These are phyloP conservation scores for Apaloderma vittatum DNA, from an alignment of 2,113 vertebrate species.

Conservation along the genomic window DNA sequence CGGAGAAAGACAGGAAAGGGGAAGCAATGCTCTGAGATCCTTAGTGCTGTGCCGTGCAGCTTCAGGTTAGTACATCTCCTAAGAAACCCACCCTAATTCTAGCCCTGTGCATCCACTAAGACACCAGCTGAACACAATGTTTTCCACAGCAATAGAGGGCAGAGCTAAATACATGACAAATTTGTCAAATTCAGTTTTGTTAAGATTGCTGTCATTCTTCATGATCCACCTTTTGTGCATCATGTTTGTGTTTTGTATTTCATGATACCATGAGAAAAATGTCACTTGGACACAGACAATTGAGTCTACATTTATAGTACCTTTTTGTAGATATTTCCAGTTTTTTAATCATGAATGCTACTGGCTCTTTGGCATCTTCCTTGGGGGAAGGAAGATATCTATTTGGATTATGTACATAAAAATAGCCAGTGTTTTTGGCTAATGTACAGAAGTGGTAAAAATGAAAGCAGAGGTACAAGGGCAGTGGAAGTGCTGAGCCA, in stretches of 20 bases:
- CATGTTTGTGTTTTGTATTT: neutral
- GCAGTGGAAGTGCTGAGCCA: neutral
- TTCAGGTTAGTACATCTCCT: neutral
- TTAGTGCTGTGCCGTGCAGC: neutral
- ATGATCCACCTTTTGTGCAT: neutral
- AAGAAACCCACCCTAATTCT: fast-evolving
- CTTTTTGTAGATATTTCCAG: neutral
- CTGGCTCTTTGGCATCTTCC: neutral
- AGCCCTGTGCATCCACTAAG: neutral
- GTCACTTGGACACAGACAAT: neutral
- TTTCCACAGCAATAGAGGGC: neutral
- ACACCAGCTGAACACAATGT: neutral
- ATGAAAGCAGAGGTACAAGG: neutral
- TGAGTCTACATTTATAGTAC: neutral
- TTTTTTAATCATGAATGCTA: neutral
- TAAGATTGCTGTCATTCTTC: neutral
- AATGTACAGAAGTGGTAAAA: neutral
- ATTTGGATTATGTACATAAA: neutral
- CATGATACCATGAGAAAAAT: neutral
- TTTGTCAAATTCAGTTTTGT: neutral
- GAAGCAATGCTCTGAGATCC: neutral
- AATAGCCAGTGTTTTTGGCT: neutral
- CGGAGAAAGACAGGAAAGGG: fast-evolving
- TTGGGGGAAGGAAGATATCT: neutral
- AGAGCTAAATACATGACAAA: neutral